These are phyloP conservation scores for Phortica magna DNA, from an alignment of 2,888 invertebrate genomes.

Conservation along the genomic window DNA sequence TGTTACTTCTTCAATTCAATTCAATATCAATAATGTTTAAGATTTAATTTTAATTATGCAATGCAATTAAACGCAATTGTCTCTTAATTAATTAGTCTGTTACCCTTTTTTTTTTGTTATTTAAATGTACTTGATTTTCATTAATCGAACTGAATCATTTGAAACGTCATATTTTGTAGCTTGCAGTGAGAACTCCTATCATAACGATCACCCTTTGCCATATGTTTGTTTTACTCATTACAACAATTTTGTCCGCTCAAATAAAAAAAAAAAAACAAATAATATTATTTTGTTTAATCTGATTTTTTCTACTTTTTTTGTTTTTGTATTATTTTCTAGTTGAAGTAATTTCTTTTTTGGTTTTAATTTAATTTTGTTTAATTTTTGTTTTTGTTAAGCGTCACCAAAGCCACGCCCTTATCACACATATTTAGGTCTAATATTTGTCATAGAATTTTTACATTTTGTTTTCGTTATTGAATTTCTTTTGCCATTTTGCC, in stretches of 20 bases:
- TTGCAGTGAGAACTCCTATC: neutral
- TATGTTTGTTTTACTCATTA: too few relatives aligned
- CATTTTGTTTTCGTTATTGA: neutral
- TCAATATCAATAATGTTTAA: neutral
- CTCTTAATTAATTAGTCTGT: conserved; percentile 63
- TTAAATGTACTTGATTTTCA: conserved; percentile 35
- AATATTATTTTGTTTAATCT: too few relatives aligned
- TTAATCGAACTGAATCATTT: conserved; percentile 1
- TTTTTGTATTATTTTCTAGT: too few relatives aligned
- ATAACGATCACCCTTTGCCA: neutral
- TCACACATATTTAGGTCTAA: too few relatives aligned
- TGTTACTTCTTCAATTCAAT: neutral
- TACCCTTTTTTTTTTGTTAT: conserved; percentile 61
- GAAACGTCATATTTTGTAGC: conserved; percentile 6
- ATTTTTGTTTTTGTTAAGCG: neutral
- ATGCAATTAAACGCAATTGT: neutral
- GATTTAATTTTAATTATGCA: neutral
- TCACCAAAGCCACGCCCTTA: conserved; percentile 32
- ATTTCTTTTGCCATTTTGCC: conserved; percentile 14
- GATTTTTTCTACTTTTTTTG: too few relatives aligned
- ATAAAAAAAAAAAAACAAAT: too few relatives aligned
- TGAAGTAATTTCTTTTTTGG: neutral
- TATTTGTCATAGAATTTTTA: too few relatives aligned
- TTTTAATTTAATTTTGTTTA: neutral
- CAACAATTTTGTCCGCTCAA: too few relatives aligned